phyloP scores from a whole-genome alignment of 1,140 invertebrate genomes.

The Eupristina koningsbergeri region DNA sequence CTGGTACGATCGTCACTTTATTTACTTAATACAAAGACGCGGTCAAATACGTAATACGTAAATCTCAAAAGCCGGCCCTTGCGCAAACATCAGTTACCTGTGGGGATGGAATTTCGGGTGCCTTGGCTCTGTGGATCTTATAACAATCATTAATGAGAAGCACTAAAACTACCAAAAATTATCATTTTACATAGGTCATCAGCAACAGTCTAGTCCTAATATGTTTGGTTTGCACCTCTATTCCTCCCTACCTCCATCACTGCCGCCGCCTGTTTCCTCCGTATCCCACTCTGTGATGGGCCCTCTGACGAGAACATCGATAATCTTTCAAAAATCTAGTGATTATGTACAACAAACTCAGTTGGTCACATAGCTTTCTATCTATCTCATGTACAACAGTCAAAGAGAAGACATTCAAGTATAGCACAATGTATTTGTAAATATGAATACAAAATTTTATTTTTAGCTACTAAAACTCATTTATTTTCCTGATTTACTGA shows the following conservation, averaged over 20 bases:
- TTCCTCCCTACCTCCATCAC: not conserved
- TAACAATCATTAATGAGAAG: not conserved
- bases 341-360: too few relatives aligned
- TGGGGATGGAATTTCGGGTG: accelerated
- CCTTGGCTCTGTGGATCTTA: too few relatives aligned
- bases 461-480: too few relatives aligned
- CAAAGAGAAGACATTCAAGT: too few relatives aligned
- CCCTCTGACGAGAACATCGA: not conserved
- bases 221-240: too few relatives aligned
- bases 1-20: not conserved
- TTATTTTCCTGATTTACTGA: too few relatives aligned
- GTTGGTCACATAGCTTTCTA: too few relatives aligned
- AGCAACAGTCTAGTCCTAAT: not conserved
- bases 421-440: too few relatives aligned
- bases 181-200: not conserved
- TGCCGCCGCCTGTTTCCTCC: not conserved
- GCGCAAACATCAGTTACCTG: not conserved
- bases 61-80: not conserved
- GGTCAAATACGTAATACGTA: not conserved
- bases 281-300: not conserved
- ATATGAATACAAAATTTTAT: too few relatives aligned
- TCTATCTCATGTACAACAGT: too few relatives aligned
- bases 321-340: too few relatives aligned
- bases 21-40: not conserved
- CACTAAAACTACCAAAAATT: not conserved